These are phyloP conservation scores for Hystrix cristata DNA, from an alignment of 2,113 vertebrate genomes.

Conservation along the genomic window DNA sequence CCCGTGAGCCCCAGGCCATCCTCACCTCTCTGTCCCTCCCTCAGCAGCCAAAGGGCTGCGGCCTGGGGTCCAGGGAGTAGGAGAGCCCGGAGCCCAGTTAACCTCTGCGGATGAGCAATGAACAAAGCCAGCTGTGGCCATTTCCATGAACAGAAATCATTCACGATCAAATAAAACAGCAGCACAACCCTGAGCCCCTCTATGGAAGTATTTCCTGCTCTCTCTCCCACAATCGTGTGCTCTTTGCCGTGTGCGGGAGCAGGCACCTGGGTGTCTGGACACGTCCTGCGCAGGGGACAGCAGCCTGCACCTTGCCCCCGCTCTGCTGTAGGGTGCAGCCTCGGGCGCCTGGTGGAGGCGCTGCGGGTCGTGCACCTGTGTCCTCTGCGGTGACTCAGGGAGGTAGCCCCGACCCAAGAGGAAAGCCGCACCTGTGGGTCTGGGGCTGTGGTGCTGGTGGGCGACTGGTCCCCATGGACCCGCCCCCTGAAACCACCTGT, in stretches of 20 bases:
- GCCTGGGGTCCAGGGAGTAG: no score
- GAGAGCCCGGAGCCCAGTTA: not conserved
- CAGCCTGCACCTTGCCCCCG: not conserved
- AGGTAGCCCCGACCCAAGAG: not conserved
- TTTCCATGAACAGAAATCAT: not conserved
- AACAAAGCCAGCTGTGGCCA: not conserved
- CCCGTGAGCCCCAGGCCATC: not conserved
- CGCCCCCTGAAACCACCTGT: constrained; percentile 79
- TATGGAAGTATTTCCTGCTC: not conserved
- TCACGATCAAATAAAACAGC: not conserved
- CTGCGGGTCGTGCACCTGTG: not conserved
- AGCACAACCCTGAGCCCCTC: not conserved
- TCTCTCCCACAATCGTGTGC: not conserved
- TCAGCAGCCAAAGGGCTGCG: not conserved
- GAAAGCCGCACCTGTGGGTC: not conserved
- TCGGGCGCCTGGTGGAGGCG: not conserved
- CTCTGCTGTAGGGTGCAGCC: not conserved
- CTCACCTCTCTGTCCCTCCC: not conserved
- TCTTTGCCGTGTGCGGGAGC: not conserved
- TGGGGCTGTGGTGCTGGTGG: not conserved
- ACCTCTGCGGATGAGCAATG: not conserved
- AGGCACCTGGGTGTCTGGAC: rapidly evolving
- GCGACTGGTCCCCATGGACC: constrained; percentile 48
- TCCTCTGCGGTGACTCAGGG: not conserved
- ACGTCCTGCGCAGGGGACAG: no score